Evolutionary conservation across 2,113 vertebrate genomes (phyloP).

Genomic region (Otis tarda): DNA sequence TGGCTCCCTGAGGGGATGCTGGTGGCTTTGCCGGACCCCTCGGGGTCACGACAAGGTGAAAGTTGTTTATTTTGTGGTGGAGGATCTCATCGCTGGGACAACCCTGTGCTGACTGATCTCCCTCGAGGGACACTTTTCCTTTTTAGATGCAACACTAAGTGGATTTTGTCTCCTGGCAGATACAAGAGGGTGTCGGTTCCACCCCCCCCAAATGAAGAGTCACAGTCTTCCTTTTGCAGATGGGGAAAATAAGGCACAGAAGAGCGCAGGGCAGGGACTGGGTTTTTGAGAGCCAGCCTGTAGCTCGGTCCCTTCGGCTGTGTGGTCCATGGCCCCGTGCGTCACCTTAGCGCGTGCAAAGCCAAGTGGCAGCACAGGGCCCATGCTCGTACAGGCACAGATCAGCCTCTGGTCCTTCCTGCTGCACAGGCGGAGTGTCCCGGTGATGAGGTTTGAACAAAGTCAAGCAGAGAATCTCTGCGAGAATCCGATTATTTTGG

Average conservation of each 20-base stretch:
- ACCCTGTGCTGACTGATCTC: neutral
- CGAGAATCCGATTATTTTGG: neutral
- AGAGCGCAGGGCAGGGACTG: neutral
- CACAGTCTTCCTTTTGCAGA: neutral
- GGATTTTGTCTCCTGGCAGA: neutral
- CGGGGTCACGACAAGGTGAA: conserved; percentile 41
- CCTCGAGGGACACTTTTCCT: conserved; percentile 35
- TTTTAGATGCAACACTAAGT: neutral
- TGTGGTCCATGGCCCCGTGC: accelerated
- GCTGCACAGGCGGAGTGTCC: neutral
- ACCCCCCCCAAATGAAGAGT: neutral
- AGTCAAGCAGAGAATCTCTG: neutral
- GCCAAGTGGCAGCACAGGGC: neutral
- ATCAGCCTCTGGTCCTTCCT: neutral
- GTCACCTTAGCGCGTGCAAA: neutral
- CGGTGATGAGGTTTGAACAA: neutral
- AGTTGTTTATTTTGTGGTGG: conserved; percentile 18
- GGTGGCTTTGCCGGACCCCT: neutral
- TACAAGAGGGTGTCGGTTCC: neutral
- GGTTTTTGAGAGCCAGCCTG: accelerated
- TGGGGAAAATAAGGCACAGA: neutral
- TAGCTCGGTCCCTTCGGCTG: neutral
- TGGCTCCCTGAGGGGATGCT: accelerated
- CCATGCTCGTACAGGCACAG: neutral
- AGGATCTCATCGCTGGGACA: neutral